Conservation (phyloP, 2,888 invertebrate genomes). For the Petrophora chlorosata region DNA sequence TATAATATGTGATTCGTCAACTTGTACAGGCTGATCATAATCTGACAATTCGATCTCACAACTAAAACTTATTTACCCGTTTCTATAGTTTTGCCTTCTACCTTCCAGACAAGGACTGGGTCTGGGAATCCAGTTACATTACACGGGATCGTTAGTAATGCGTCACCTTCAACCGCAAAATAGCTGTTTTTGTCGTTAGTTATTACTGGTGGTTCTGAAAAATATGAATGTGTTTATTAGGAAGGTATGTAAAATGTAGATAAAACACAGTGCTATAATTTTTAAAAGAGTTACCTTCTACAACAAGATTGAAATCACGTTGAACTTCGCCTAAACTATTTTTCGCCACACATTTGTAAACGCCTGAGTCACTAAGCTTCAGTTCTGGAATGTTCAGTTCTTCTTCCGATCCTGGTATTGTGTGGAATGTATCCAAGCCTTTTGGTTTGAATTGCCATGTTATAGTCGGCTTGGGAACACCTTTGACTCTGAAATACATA, state of each 20-base stretch:
- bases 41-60: too few relatives aligned
- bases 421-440: not conserved
- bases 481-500: conserved; percentile 23
- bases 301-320: conserved; percentile 17
- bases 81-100: conserved; percentile 3
- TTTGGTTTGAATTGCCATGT: conserved; percentile 32
- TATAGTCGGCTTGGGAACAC: conserved; percentile 27
- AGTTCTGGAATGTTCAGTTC: conserved; percentile 12
- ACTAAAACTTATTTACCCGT: conserved; percentile 5
- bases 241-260: not conserved
- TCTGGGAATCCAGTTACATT: conserved; percentile 37
- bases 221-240: not conserved
- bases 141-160: conserved; percentile 34
- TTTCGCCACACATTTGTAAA: conserved; percentile 29
- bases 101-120: conserved; percentile 34
- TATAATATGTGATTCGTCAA: too few relatives aligned
- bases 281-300: conserved; percentile 28
- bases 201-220: conserved; percentile 33
- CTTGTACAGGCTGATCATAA: too few relatives aligned
- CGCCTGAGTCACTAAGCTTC: conserved; percentile 16
- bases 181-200: conserved; percentile 19
- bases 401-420: conserved; percentile 9
- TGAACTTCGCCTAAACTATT: conserved; percentile 18
- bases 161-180: conserved; percentile 32
- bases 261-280: not conserved